A percentile compares a stretch with the other conserved stretches of the same genome.
These are phyloP conservation scores for Atta cephalotes DNA, from an alignment of 1,140 invertebrate genomes.

Conservation along the genomic window DNA sequence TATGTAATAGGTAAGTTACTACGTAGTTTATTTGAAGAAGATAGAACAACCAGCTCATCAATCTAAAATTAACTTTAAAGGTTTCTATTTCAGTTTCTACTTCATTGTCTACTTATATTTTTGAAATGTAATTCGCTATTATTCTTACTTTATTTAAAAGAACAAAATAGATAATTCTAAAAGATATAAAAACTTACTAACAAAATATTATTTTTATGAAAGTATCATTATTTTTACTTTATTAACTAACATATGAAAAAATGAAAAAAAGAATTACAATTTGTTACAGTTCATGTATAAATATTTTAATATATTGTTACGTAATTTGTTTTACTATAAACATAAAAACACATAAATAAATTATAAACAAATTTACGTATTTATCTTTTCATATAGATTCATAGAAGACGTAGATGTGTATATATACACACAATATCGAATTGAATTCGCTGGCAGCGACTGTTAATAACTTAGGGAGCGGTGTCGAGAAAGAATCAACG, in stretches of 20 bases:
- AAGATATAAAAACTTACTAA: neutral
- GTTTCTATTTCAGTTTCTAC: neutral
- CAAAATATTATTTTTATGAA: no score
- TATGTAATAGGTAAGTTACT: no score
- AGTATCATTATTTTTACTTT: neutral
- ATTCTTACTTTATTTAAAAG: neutral
- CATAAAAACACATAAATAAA: conserved; percentile 8
- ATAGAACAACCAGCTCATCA: no score
- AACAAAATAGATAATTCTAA: neutral
- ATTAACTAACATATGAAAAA: neutral
- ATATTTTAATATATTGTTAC: neutral
- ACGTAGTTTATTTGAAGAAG: no score
- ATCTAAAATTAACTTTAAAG: neutral
- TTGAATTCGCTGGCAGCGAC: conserved; percentile 75
- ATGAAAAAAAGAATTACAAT: neutral
- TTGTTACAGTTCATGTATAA: neutral
- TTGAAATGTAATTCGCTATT: neutral
- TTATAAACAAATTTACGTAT: conserved; percentile 11
- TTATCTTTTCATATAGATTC: neutral
- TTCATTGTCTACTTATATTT: neutral
- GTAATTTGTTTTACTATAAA: conserved; percentile 16
- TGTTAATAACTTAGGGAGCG: conserved; percentile 79
- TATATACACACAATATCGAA: conserved; percentile 53
- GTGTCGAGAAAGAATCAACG: conserved; percentile 83
- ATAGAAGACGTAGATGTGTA: neutral